Base-by-base conservation (phyloP, 2,113 vertebrate genomes). In the Centropristis striata region DNA sequence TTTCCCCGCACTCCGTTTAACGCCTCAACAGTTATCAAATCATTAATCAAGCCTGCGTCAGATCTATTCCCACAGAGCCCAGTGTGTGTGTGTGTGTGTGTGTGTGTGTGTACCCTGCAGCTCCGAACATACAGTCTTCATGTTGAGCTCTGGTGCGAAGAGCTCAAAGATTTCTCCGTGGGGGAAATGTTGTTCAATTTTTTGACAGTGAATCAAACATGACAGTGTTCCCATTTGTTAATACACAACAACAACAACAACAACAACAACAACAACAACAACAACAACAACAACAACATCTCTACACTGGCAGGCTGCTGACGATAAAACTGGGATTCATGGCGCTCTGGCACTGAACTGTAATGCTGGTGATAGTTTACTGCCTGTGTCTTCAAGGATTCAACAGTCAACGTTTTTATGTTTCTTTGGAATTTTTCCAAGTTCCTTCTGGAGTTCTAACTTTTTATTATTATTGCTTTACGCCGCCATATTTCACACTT, bases 41-140 rank as follows among this genome's bases (percentile, higher is more conserved):
- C 71, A 79, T 90, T 88, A 88, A 90, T 88, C 68, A 86, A 69
- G 72, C 75, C 50, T 60, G 64, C 75, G 64, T 68, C 71, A 81
- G 63, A 84, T 81, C 57, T 27, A 54, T 79, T 75, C 69, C 81
- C 68, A 44, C 64, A 42, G 64, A 75, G 72, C 66, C 25, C 6
- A 2, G 42, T 76, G 71, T 65, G 36, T 21, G 25, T 36, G 44
- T 60, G 28, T 50, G 63, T 21, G 18, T 49, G 13, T 50, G 13
- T 36, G 7, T 59, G 10, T 14, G 18, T 37, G 47, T 37, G 20
- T 16, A 11, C 60, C 51, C 66, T 74, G 68, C 65, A 72, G 79
- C 76, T 78, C 65, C 25, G 39, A 68, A 78, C 80, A 46, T 65
- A 65, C 57, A 58, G 32, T 71, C 64, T 86, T 37, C 28, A 10